Evolutionary conservation across 2,113 vertebrate species (phyloP).

Genomic region (Corythornis vintsioides): DNA sequence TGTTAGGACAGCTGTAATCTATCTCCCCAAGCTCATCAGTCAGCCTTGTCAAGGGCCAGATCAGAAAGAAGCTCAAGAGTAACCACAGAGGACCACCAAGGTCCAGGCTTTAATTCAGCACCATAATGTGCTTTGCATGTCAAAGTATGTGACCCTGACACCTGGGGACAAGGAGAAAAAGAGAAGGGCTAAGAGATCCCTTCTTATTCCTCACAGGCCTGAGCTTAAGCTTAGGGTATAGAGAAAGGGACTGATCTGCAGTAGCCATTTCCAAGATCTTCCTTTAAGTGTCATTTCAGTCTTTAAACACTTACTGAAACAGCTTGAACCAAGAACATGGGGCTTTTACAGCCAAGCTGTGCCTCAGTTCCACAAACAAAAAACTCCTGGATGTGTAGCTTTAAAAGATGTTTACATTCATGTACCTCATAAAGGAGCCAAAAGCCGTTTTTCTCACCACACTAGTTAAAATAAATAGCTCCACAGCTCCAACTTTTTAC

Average conservation of each 20-base stretch:
- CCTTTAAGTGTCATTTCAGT: not conserved
- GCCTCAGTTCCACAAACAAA: not conserved
- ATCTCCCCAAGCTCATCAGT: accelerated
- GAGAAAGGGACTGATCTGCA: accelerated
- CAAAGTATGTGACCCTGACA: not conserved
- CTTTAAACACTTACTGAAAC: not conserved
- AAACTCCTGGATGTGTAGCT: not conserved
- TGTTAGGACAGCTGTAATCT: not conserved
- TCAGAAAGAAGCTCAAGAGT: accelerated
- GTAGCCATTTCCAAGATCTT: not conserved
- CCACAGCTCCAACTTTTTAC: not conserved
- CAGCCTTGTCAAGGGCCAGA: not conserved
- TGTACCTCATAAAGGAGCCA: not conserved
- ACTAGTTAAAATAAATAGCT: not conserved
- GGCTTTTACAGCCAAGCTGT: not conserved
- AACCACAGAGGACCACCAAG: accelerated
- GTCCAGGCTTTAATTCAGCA: not conserved
- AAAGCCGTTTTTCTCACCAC: not conserved
- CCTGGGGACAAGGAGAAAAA: not conserved
- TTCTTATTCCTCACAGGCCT: not conserved
- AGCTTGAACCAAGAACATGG: not conserved
- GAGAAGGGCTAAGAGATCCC: not conserved
- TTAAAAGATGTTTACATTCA: not conserved
- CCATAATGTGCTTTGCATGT: accelerated
- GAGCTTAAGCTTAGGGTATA: not conserved